Base-by-base conservation (phyloP, 2,797 vertebrate genomes). In the Malacoraja senta region DNA sequence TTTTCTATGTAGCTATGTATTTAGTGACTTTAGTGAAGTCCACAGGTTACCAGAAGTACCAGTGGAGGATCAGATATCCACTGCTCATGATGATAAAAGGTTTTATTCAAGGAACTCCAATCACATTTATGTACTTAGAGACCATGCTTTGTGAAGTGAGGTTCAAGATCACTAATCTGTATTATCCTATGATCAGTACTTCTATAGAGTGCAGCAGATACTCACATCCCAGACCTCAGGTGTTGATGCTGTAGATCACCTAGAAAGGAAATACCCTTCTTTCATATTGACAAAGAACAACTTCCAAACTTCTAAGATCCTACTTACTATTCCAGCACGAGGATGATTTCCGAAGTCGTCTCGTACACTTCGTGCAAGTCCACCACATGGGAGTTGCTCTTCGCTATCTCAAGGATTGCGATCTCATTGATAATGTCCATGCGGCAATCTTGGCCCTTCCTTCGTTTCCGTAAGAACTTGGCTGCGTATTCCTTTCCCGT, bases 291-390 rank as follows among this genome's bases (percentile, higher is more conserved):
- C 84, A 88, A 88, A 68, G 84, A 35, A 24, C 19, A 88, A 53
- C 44, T 53, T 53, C 44, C 44, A 53, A 53, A 53, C 44, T 68
- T 4, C 21, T 61, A 65, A 68, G 61, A 88, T 35, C 3, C 61
- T 88, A 93, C 97, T 97, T 95, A 98, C 97, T 96, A 98, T 94
- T 98, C 97, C 38, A 98, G 95, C 32, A 98, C 96, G 1, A 98
- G 97, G 94, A 97, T 95, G 95, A 98, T 97, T 95, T 98, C 97
- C 0, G 93, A 78, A 94, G 63, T 95, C 86, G 97, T 97, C 94
- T 98, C 97, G 35, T 97, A 98, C 95, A 98, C 97, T 94, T 97
- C 97, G 1, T 97, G 97, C 93, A 98, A 96, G 0, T 96, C 96
- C 94, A 97, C 97, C 93, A 98, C 96, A 53, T 96, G 97, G 7